These are phyloP conservation scores for Neomonachus schauinslandi DNA, from an alignment of 2,113 vertebrate genomes.

Conservation along the genomic window DNA sequence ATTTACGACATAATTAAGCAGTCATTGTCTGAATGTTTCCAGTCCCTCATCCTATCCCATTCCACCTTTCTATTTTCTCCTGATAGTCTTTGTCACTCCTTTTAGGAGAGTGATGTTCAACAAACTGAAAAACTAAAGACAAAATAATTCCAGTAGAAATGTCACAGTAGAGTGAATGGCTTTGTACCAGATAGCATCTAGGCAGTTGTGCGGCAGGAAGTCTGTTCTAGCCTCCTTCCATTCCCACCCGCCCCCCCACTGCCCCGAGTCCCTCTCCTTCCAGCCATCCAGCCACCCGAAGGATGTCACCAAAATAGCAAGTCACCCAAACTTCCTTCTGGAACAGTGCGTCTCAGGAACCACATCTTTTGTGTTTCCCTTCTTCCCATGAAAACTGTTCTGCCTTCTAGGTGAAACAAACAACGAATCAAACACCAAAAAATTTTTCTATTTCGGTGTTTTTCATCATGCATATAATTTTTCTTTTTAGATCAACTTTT, in stretches of 20 bases:
- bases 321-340: background rate
- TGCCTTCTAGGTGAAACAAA: background rate
- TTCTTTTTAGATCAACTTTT: background rate
- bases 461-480: background rate
- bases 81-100: background rate
- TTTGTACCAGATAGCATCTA: background rate
- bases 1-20: conserved; percentile 48
- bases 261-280: background rate
- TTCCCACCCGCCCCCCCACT: rapidly evolving
- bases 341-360: background rate
- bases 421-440: background rate
- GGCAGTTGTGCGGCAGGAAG: background rate
- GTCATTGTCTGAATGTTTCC: background rate
- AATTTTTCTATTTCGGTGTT: background rate
- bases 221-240: background rate
- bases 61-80: background rate
- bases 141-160: background rate
- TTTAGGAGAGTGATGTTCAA: background rate
- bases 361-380: background rate
- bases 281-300: background rate
- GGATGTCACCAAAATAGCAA: background rate
- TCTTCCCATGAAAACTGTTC: background rate
- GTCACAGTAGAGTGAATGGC: background rate
- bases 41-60: background rate
- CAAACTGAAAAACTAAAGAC: conserved; percentile 25